These are phyloP conservation scores for Eristalis arbustorum DNA, from an alignment of 2,888 invertebrate genomes.

Conservation along the genomic window DNA sequence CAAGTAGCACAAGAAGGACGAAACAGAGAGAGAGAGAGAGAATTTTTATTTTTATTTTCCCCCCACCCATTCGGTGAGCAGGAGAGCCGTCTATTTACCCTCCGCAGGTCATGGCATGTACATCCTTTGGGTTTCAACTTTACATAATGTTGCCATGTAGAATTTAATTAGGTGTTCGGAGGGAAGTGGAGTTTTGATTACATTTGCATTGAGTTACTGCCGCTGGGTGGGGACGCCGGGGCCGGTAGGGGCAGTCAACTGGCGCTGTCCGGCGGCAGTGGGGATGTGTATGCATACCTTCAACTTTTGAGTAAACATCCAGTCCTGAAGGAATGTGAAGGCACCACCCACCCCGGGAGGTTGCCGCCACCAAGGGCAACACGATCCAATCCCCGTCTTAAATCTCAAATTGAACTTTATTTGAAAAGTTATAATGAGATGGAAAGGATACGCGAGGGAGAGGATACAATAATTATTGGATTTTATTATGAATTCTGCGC, in stretches of 20 bases:
- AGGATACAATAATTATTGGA: constrained; percentile 44
- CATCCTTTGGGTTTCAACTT: constrained; percentile 1
- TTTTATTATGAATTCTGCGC: constrained; percentile 28
- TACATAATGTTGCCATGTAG: constrained; percentile 54
- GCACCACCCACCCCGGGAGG: background rate
- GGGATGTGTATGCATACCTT: background rate
- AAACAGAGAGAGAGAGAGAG: constrained; percentile 12
- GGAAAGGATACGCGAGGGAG: constrained; percentile 32
- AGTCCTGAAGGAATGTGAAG: background rate
- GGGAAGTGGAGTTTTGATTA: constrained; percentile 76
- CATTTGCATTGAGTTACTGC: constrained; percentile 74
- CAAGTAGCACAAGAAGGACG: background rate
- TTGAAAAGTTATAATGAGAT: constrained; percentile 61
- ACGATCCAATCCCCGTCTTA: background rate
- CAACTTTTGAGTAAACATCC: constrained; percentile 8
- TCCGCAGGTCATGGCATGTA: constrained; percentile 1
- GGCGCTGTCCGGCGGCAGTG: background rate
- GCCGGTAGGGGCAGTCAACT: background rate
- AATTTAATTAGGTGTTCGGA: constrained; percentile 76
- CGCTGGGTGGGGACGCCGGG: too few species aligned
- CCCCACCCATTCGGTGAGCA: background rate
- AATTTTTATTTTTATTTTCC: constrained; percentile 5
- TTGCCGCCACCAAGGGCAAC: too few species aligned
- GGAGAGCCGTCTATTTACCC: background rate
- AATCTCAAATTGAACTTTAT: constrained; percentile 41